phyloP scores from a whole-genome alignment of 2,113 vertebrate genomes.

The Stictonetta naevosa region DNA sequence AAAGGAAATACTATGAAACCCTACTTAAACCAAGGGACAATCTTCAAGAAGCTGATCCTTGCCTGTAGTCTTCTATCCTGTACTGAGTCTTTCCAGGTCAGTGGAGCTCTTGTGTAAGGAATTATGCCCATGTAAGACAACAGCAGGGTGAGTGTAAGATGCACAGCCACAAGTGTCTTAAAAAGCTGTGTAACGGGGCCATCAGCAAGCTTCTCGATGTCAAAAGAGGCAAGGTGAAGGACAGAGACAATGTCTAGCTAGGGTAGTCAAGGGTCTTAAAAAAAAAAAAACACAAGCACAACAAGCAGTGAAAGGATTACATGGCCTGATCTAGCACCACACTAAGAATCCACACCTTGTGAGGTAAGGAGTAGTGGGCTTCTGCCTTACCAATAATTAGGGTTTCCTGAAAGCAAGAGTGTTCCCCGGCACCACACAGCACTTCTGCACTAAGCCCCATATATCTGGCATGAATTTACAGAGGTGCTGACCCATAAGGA shows the following conservation, averaged over 20 bases:
- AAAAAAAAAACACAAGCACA: background rate
- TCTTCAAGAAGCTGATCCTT: background rate
- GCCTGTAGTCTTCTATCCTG: background rate
- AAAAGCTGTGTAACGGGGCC: rapidly evolving
- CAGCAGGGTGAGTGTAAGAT: rapidly evolving
- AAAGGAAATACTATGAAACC: background rate
- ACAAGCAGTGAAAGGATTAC: background rate
- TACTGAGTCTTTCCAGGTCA: background rate
- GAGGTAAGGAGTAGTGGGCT: background rate
- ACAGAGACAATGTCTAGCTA: background rate
- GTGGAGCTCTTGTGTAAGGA: background rate
- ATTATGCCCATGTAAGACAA: background rate
- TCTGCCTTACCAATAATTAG: background rate
- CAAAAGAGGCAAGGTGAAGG: background rate
- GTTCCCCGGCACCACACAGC: rapidly evolving
- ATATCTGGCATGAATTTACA: background rate
- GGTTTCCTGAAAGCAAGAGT: background rate
- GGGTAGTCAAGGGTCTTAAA: background rate
- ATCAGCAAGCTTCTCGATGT: background rate
- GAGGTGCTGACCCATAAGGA: background rate
- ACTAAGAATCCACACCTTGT: background rate
- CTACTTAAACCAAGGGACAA: background rate
- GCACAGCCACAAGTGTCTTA: rapidly evolving
- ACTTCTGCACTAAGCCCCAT: background rate
- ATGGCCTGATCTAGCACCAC: background rate